Evolutionary conservation across 2,888 invertebrate species (phyloP), one percentile per base, ranked within the genome.

Genomic region (Asteroscopus sphinx): DNA sequence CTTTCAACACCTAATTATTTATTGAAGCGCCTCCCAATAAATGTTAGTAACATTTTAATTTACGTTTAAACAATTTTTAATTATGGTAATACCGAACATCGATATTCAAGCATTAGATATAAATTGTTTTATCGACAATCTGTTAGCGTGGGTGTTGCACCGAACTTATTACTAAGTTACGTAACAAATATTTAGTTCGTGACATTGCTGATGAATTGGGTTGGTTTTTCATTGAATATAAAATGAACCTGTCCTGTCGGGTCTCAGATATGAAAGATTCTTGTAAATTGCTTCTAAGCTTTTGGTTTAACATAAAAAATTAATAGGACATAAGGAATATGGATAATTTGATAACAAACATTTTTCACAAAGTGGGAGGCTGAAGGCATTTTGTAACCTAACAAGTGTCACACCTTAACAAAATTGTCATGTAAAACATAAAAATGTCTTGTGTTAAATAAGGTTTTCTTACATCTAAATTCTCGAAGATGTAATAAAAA

Each of bases 51-150:
- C 63, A 66, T 73, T 77, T 73, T 71, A 77, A 76, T 77, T 71
- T 76, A 76, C 71, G 46, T 71, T 63, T 41, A 54, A 66, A 63
- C 46, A 51, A 36, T 55, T 69, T 73, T 77, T 72, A 73, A 74
- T 76, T 71, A 81, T 76, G 68, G 56, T 74, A 73, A 79, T 73
- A 62, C 56, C 60, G 58, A 60, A 52, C 47, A 58, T 74, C 45
- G 70, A 74, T 54, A 65, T 45, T 28, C 49, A 53, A 77, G 65
- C 49, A 49, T 55, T 32, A 51, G 45, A 66, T 57, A 66, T 82
- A 81, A 85, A 83, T 84, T 68, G 70, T 78, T 80, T 73, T 75
- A 80, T 83, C 80, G 76, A 68, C 63, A 54, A 53, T 61, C 68
- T 48, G 54, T 58, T 37, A 48, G 70, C 62, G 79, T 80, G 59